phyloP scores from a whole-genome alignment of 2,113 vertebrate species.

The Scolopax mira region DNA sequence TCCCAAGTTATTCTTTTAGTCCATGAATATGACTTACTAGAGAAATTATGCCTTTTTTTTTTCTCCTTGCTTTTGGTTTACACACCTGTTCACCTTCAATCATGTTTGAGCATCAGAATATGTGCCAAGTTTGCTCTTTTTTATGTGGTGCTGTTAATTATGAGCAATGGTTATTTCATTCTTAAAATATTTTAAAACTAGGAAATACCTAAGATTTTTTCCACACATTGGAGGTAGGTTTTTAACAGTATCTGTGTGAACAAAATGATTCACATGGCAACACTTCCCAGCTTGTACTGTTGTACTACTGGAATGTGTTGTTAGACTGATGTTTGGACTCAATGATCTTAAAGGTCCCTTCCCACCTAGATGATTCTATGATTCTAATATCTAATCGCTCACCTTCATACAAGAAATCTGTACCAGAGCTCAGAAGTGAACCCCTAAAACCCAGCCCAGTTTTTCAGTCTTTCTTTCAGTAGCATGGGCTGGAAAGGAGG shows the following conservation, averaged over 20 bases:
- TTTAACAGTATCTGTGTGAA: not conserved
- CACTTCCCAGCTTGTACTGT: not conserved
- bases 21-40: not conserved
- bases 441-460: not conserved
- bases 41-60: not conserved
- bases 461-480: not conserved
- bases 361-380: not conserved
- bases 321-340: not conserved
- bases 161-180: not conserved
- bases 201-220: not conserved
- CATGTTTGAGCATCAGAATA: not conserved
- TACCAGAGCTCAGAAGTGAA: not conserved
- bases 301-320: not conserved
- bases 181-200: not conserved
- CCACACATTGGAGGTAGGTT: not conserved
- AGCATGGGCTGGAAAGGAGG: not conserved
- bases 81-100: not conserved
- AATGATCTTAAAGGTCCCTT: not conserved
- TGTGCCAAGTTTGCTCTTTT: not conserved
- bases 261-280: not conserved
- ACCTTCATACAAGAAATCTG: not conserved
- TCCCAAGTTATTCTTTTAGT: not conserved
- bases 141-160: not conserved
- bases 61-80: not conserved
- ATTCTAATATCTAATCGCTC: not conserved